Evolutionary conservation across 2,888 invertebrate species (phyloP), one percentile per base, ranked within the genome.

Genomic region (Perdita meconis): DNA sequence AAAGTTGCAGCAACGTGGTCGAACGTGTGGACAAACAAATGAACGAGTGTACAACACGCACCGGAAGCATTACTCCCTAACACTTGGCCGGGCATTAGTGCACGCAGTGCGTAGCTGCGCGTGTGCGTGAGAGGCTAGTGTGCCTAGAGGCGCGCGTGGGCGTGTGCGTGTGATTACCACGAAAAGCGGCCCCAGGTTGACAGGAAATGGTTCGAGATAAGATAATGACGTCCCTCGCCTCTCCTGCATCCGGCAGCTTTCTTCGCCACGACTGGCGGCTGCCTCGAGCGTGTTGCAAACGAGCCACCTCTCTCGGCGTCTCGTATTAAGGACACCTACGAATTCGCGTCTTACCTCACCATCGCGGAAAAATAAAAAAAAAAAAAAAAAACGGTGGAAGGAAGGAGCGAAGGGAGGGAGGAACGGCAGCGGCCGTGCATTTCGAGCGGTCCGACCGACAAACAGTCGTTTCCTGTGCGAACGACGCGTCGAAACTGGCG

Each of bases 121-220:
- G 57, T 75, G 61, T 74, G 26, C 59, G 70, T 44, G 61, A 10
- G 65, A 10, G 51, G 10, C 12, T 26, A 26, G 74, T 66, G 36
- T 65, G 55, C 56, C 42, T 47, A 19, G 22, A 40, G 44, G 73
- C 55, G 61, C n/a, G 59, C 69, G 61, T 67, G 50, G 50, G 71
- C 51, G 65, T 76, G 66, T 74, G 78, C 72, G 75, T 85, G 66
- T 61, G 81, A 83, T 85, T 81, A 84, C 82, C 72, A 86, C 86
- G 88, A 87, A 85, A 88, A 85, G 87, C 85, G 84, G 85, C 84
- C 85, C 86, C 89, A 89, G 89, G 89, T 89, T 89, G 90, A 90
- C 89, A 90, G 90, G 89, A 90, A 90, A 89, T 88, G 89, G 88
- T 89, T 89, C 83, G 88, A 89, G 90, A 90, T 90, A 90, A 90